Percentiles rank a stretch among this genome's conserved stretches.
These are phyloP conservation scores for Neoniphon sammara DNA, from an alignment of 2,797 vertebrate genomes.

Conservation along the genomic window DNA sequence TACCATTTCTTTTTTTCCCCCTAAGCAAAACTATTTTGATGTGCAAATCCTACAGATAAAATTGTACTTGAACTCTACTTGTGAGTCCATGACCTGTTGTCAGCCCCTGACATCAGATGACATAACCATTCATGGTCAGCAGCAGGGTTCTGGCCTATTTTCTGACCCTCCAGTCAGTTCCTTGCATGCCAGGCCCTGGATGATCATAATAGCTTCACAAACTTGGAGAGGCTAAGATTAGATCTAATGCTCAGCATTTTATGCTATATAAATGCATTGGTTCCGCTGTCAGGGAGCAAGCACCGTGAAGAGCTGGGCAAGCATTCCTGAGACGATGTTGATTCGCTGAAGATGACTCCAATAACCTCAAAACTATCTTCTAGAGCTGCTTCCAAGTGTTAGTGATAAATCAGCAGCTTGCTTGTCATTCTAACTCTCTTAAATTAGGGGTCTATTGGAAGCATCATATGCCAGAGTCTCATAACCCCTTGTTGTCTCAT, in stretches of 20 bases:
- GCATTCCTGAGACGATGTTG: slow-evolving; percentile 5
- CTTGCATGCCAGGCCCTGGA: not conserved
- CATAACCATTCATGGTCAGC: no score
- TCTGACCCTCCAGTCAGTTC: not conserved
- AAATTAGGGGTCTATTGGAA: not conserved
- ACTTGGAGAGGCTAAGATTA: not conserved
- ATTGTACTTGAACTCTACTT: no score
- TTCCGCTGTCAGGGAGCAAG: not conserved
- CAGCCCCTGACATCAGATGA: no score
- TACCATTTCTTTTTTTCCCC: no score
- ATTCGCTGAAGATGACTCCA: slow-evolving; percentile 11
- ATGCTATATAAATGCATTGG: not conserved
- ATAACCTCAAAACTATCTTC: slow-evolving; percentile 6
- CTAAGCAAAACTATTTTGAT: no score
- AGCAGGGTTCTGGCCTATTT: not conserved
- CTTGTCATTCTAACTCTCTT: slow-evolving; percentile 1
- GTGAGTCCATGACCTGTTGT: no score
- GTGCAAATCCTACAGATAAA: no score
- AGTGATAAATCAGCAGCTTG: not conserved
- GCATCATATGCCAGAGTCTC: slow-evolving; percentile 7
- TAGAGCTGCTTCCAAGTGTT: not conserved
- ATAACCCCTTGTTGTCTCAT: not conserved
- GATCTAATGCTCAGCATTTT: not conserved
- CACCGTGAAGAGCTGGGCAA: not conserved
- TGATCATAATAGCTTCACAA: not conserved